A percentile compares a stretch with the other conserved stretches of the same genome.
Conservation (phyloP, 2,888 invertebrate species). For the Conomelus anceps region DNA sequence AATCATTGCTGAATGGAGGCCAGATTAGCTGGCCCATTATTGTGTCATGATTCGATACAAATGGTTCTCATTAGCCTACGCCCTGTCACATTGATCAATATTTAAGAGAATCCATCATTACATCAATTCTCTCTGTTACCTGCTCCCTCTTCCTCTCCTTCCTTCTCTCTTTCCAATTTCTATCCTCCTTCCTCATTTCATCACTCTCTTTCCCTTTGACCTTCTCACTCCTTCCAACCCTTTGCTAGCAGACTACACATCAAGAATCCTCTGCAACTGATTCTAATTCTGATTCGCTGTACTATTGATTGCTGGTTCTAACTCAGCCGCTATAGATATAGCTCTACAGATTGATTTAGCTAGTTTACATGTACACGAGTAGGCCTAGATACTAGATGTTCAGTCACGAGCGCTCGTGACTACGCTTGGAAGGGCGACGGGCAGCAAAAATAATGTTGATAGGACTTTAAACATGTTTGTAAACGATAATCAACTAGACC, state of each 20-base stretch:
- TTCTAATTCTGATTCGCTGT: neutral
- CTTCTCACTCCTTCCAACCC: neutral
- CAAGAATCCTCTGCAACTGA: neutral
- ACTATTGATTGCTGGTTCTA: neutral
- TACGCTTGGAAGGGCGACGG: too few species aligned
- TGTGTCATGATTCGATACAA: neutral
- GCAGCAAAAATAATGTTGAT: too few species aligned
- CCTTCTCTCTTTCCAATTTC: neutral
- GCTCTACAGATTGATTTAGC: neutral
- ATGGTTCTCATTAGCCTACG: neutral
- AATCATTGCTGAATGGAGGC: neutral
- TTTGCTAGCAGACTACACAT: neutral
- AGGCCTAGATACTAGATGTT: too few species aligned
- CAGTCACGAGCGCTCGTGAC: too few species aligned
- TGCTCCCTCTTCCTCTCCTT: too few species aligned
- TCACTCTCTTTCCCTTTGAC: neutral
- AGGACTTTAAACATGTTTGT: too few species aligned
- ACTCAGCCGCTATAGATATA: neutral
- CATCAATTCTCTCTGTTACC: too few species aligned
- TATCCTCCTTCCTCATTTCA: neutral
- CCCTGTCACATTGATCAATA: neutral
- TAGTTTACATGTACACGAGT: neutral
- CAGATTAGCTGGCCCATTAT: neutral
- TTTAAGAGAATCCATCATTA: neutral
- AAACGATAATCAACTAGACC: too few species aligned